Percentiles rank a stretch among this genome's conserved stretches.
phyloP scores from a whole-genome alignment of 1,140 invertebrate species.

The Aphaenogaster rudis region DNA sequence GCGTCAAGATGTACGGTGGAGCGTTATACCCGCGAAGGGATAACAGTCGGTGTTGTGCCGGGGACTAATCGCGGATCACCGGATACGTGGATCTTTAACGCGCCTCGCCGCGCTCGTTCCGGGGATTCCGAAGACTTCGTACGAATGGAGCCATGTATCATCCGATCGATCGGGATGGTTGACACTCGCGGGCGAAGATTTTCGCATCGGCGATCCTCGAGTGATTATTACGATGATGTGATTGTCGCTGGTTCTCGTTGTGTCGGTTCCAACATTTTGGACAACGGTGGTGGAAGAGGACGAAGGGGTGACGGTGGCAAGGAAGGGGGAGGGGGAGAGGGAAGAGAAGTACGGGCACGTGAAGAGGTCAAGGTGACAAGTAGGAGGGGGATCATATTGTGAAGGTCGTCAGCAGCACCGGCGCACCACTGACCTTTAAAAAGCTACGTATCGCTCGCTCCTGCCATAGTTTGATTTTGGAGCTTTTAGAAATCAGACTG shows the following conservation, averaged over 20 bases:
- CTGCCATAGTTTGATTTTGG: background rate
- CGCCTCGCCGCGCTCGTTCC: too few species aligned
- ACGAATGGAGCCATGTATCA: background rate
- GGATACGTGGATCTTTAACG: conserved; percentile 8
- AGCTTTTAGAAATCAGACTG: background rate
- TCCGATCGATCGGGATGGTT: background rate
- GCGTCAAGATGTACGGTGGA: conserved; percentile 8
- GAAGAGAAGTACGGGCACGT: background rate
- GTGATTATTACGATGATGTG: background rate
- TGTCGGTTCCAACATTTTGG: background rate
- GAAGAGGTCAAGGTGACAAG: background rate
- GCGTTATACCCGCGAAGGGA: background rate
- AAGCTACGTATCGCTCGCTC: background rate
- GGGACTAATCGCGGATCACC: background rate
- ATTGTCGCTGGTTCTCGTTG: background rate
- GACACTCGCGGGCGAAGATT: background rate
- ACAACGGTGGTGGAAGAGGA: background rate
- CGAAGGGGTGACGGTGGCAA: background rate
- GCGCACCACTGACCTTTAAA: conserved; percentile 57
- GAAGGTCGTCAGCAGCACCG: conserved; percentile 70
- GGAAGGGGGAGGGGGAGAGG: conserved; percentile 31
- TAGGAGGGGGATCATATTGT: conserved; percentile 11
- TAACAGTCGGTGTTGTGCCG: background rate
- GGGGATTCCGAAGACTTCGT: background rate
- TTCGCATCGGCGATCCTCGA: background rate